phyloP scores from a whole-genome alignment of 2,888 invertebrate genomes.

The Polyommatus icarus region DNA sequence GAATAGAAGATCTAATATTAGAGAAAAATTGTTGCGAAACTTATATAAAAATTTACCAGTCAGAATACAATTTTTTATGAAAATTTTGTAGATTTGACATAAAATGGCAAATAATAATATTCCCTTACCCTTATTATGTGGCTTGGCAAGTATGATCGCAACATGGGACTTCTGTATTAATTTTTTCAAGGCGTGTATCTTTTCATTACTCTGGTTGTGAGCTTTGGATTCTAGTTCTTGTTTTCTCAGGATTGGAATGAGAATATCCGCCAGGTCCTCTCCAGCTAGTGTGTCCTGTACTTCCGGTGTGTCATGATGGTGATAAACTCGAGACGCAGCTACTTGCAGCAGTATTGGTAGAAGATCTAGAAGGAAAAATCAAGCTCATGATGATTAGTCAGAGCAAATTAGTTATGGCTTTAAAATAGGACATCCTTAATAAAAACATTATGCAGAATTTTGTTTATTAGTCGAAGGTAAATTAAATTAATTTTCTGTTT shows the following conservation, averaged over 20 bases:
- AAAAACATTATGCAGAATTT: too few species aligned
- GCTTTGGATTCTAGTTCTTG: slow-evolving; percentile 13
- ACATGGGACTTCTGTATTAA: slow-evolving; percentile 1
- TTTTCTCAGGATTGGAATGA: neutral
- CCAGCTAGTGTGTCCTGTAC: neutral
- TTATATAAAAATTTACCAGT: too few species aligned
- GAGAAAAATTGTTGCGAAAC: too few species aligned
- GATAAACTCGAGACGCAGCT: neutral
- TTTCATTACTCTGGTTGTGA: neutral
- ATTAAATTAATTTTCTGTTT: too few species aligned
- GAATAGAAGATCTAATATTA: too few species aligned
- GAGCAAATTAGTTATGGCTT: too few species aligned
- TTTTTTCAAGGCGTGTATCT: neutral
- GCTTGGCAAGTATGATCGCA: neutral
- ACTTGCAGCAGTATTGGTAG: slow-evolving; percentile 6
- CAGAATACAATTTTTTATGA: too few species aligned
- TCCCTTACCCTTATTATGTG: neutral
- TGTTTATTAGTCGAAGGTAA: neutral
- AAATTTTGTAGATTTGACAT: too few species aligned
- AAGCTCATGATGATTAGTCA: too few species aligned
- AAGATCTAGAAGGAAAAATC: neutral
- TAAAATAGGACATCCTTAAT: too few species aligned
- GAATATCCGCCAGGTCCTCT: neutral
- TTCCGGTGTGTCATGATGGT: neutral
- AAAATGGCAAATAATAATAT: too few species aligned